Percentiles rank a stretch among this genome's conserved stretches.
These are phyloP conservation scores for Eupristina koningsbergeri DNA, from an alignment of 1,140 invertebrate species.

Conservation along the genomic window DNA sequence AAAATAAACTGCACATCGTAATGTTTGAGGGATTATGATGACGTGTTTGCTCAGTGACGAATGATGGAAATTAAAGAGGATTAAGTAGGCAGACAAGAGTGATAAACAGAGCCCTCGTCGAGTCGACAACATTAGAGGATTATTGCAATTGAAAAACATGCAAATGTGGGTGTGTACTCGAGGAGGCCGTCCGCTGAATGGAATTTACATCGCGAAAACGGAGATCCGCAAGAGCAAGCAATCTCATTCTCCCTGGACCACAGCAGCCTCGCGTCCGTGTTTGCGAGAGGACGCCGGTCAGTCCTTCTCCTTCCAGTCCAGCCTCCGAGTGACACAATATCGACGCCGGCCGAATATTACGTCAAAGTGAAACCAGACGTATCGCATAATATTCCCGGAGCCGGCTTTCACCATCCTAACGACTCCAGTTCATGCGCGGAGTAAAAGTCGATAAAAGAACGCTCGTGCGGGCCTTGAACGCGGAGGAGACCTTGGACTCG, in stretches of 20 bases:
- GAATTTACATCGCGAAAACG: too few relatives aligned
- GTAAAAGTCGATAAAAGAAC: too few relatives aligned
- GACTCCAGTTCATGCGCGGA: neutral
- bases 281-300: too few relatives aligned
- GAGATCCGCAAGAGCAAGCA: too few relatives aligned
- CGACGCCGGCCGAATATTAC: conserved; percentile 43
- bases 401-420: conserved; percentile 29
- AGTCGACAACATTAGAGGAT: neutral
- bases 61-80: neutral
- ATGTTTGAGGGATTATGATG: neutral
- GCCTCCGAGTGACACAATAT: conserved; percentile 40
- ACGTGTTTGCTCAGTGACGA: neutral
- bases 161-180: conserved; percentile 19
- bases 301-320: neutral
- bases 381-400: conserved; percentile 51
- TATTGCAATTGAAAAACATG: conserved; percentile 34
- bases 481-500: neutral
- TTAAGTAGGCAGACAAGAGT: neutral
- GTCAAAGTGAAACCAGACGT: conserved; percentile 54
- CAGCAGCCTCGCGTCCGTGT: too few relatives aligned
- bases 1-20: neutral
- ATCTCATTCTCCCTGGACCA: too few relatives aligned
- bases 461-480: conserved; percentile 16
- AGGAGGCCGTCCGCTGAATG: too few relatives aligned
- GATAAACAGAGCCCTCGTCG: neutral